Evolutionary conservation across 2,888 invertebrate species (phyloP), one percentile per base, ranked within the genome.

Genomic region (Ferrisia virgata): DNA sequence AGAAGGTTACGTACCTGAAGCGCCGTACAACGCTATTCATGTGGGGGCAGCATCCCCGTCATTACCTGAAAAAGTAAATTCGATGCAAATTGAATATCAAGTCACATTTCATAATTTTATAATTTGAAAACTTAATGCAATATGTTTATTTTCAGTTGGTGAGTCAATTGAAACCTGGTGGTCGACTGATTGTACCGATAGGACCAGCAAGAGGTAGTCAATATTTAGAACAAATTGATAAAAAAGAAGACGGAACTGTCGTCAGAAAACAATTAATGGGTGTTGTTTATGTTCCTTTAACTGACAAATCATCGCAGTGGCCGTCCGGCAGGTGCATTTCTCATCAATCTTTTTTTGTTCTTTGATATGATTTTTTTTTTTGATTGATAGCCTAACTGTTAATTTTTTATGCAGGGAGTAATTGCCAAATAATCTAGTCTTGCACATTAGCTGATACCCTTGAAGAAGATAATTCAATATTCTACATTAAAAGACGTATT

Each of bases 281-380:
- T 64, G 99, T 99, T 13, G 94, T 97, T 87, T 99, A 97, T 88
- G 99, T 99, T 43, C 99, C 99, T 0, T 91, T 99, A 76, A 99
- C 99, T 0, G 97, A 97, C 89, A 93, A 93, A 88, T 91, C 92
- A 25, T 90, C 91, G 85, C 94, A 95, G 88, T 93, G 92, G 91
- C 91, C 92, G 80, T 53, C 72, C 84, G 86, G 86, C 85, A 86
- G 86, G 86, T 86, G 86, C 31, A 28, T 25, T 58, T 81, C 31
- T 31, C 31, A 15, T 53, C 22, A 18, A n/a, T n/a, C n/a, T n/a
- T 18, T 40, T 3, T 4, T 79, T 25, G 31, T 0, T n/a, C n/a
- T 31, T 22, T 39, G 8, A 36, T 78, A 47, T 47, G n/a, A 18
- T 40, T 79, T 40, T 22, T 1, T n/a, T n/a, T 28, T 11, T 33